Evolutionary conservation across 2,888 invertebrate genomes (phyloP).

Genomic region (Bembecia ichneumoniformis): DNA sequence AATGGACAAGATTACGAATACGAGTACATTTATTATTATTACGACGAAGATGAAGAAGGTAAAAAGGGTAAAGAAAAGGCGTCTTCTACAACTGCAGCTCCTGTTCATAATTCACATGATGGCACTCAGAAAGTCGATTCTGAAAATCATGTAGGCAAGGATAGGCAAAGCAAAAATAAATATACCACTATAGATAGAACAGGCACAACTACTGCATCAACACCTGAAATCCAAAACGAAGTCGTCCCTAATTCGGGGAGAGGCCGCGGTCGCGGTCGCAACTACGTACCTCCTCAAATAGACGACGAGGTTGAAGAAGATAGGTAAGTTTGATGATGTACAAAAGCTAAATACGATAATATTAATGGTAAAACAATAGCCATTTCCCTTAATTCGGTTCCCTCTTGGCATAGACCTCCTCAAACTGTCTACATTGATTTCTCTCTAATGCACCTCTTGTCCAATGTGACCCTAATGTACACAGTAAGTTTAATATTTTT

Average conservation of each 20-base stretch:
- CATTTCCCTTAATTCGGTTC: no score
- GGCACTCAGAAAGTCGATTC: constrained; percentile 69
- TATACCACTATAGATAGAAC: constrained; percentile 71
- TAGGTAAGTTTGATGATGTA: constrained; percentile 34
- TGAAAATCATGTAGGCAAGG: constrained; percentile 53
- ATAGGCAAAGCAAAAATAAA: constrained; percentile 64
- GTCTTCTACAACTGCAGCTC: constrained; percentile 30
- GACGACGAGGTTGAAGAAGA: constrained; percentile 70
- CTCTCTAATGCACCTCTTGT: no score
- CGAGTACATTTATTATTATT: constrained; percentile 92
- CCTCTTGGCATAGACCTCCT: no score
- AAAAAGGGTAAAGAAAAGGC: constrained; percentile 31
- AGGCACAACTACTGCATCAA: constrained; percentile 42
- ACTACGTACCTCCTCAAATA: constrained; percentile 51
- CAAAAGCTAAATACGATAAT: neutral
- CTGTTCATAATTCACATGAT: constrained; percentile 72
- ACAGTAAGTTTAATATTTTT: no score
- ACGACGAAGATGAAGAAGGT: constrained; percentile 84
- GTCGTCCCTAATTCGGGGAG: constrained; percentile 68
- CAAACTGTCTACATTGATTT: no score
- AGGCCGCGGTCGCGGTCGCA: constrained; percentile 65
- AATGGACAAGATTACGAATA: constrained; percentile 93
- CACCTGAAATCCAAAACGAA: constrained; percentile 78
- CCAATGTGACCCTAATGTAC: neutral
- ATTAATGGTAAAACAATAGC: neutral